These are phyloP conservation scores for Siderastrea radians DNA, from an alignment of 92 coral and sea anemone species.

Conservation along the genomic window DNA sequence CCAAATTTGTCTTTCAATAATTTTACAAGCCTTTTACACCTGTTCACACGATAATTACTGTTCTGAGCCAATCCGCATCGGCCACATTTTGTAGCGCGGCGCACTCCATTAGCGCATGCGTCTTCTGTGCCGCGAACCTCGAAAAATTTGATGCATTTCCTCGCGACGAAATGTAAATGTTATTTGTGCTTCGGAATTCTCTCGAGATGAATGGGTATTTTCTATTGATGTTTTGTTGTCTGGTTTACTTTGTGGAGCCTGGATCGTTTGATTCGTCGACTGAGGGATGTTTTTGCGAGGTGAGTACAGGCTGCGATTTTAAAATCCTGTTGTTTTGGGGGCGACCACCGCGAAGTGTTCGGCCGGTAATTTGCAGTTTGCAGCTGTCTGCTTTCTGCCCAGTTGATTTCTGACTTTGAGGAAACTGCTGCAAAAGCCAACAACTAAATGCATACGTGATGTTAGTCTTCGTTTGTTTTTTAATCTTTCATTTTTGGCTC, in stretches of 20 bases:
- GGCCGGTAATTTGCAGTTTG: neutral
- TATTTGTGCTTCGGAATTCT: conserved; percentile 22
- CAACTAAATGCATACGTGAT: too few relatives aligned
- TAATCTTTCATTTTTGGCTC: too few relatives aligned
- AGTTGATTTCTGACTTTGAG: too few relatives aligned
- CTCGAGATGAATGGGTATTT: conserved; percentile 53
- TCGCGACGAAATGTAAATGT: conserved; percentile 19
- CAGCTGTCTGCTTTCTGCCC: neutral
- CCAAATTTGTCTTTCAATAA: too few relatives aligned
- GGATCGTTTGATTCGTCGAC: conserved; percentile 27
- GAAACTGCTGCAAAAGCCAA: too few relatives aligned
- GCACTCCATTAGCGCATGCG: conserved; percentile 61
- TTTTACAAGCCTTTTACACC: neutral
- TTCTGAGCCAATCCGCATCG: conserved; percentile 61
- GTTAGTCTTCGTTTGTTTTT: too few relatives aligned
- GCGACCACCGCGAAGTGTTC: neutral
- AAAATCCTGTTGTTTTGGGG: neutral
- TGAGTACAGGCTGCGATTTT: neutral
- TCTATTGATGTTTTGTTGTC: conserved; percentile 30
- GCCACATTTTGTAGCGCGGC: conserved; percentile 72
- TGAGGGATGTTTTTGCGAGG: conserved; percentile 80
- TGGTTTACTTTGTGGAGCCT: conserved; percentile 51
- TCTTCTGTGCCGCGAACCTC: conserved; percentile 48
- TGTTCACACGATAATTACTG: neutral
- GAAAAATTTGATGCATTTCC: neutral